Evolutionary conservation across 2,113 vertebrate species (phyloP).

Genomic region (Podarcis cretensis): DNA sequence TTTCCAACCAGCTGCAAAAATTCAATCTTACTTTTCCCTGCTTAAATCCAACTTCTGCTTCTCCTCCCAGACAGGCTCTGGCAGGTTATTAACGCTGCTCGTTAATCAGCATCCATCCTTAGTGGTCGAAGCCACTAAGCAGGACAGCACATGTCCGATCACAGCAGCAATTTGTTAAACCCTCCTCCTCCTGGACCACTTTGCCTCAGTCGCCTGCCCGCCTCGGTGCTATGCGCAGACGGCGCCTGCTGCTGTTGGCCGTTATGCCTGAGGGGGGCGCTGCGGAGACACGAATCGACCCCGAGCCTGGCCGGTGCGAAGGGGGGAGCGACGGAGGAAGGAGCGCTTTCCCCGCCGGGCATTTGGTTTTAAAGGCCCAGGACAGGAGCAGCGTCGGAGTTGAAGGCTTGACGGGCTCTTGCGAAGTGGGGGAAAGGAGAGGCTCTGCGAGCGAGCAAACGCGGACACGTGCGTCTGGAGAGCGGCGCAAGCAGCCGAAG

Average conservation of each 20-base stretch:
- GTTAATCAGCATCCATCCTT: not conserved
- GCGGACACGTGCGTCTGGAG: not conserved
- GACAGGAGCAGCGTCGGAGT: conserved; percentile 5
- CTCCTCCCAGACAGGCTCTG: not conserved
- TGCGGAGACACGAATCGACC: conserved; percentile 34
- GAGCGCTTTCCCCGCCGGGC: not conserved
- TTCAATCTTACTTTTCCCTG: not conserved
- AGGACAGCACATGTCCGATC: not conserved
- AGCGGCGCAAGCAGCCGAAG: not conserved
- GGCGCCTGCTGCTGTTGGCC: conserved; percentile 15
- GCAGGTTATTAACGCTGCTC: not conserved
- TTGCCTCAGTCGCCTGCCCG: not conserved
- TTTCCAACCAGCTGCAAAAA: not conserved
- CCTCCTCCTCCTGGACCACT: not conserved
- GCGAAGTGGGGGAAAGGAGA: not conserved
- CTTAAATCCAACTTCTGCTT: too few relatives aligned
- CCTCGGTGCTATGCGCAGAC: not conserved
- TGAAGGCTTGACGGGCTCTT: conserved; percentile 2
- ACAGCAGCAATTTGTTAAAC: not conserved
- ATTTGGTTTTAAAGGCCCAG: conserved; percentile 51
- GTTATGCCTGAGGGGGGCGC: conserved; percentile 62
- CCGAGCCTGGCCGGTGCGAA: not conserved
- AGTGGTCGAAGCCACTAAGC: not conserved
- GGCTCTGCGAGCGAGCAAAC: not conserved
- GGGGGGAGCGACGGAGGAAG: not conserved